Percentiles rank a stretch among this genome's conserved stretches.
These are phyloP conservation scores for Smittia sp. DNA, from an alignment of 2,888 invertebrate species.

Conservation along the genomic window DNA sequence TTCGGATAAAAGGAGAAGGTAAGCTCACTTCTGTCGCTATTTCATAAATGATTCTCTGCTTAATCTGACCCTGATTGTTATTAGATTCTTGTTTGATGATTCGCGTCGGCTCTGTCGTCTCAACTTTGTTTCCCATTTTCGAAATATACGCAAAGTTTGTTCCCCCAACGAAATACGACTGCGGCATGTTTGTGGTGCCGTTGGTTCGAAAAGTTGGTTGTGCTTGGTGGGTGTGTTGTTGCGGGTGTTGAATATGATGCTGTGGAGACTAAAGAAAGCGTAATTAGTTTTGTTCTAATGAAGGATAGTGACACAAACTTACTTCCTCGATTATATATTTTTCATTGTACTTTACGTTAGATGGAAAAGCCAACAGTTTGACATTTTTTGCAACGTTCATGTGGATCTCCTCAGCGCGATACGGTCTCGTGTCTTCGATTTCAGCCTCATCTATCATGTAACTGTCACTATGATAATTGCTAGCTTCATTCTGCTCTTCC, in stretches of 20 bases:
- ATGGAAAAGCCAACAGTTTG: conserved; percentile 19
- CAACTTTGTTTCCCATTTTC: conserved; percentile 29
- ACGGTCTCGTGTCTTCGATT: not conserved
- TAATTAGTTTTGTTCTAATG: not conserved
- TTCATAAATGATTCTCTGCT: conserved; percentile 40
- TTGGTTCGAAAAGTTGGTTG: conserved; percentile 11
- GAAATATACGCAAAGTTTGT: conserved; percentile 32
- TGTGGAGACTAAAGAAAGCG: not conserved
- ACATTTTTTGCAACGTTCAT: conserved; percentile 33
- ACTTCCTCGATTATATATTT: conserved; percentile 41
- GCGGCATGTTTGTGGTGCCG: not conserved
- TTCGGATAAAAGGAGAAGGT: too few relatives aligned
- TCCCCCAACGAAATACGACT: conserved; percentile 19
- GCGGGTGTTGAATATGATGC: not conserved
- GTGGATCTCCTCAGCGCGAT: conserved; percentile 22
- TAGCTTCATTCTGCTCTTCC: conserved; percentile 2
- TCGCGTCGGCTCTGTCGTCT: conserved; percentile 19
- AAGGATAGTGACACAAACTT: not conserved
- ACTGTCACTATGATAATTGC: not conserved
- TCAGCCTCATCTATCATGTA: conserved; percentile 32
- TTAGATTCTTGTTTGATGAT: conserved; percentile 26
- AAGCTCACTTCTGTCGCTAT: conserved; percentile 31
- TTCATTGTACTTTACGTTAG: conserved; percentile 29
- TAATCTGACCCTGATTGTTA: conserved; percentile 22
- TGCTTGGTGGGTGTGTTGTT: conserved; percentile 13